Evolutionary conservation across 2,113 vertebrate species (phyloP).

Genomic region (Sphaerodactylus townsendi): DNA sequence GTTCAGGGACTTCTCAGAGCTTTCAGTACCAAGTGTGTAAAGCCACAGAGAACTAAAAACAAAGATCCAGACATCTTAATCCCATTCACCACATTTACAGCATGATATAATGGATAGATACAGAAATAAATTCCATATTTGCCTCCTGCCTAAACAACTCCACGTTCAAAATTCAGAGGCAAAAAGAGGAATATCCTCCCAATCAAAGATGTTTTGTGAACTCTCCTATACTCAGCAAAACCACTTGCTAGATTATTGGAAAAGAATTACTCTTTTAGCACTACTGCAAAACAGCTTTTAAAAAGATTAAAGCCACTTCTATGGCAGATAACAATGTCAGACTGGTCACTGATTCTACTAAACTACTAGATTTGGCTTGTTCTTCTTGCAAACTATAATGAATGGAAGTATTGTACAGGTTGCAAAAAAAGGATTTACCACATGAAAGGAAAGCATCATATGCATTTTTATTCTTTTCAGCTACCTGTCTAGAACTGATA

Average conservation of each 20-base stretch:
- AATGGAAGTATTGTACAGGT: neutral
- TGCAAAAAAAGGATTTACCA: neutral
- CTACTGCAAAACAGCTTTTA: conserved; percentile 24
- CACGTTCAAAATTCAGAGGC: neutral
- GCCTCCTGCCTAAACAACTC: neutral
- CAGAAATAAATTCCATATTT: neutral
- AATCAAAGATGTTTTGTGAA: conserved; percentile 4
- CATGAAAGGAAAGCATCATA: neutral
- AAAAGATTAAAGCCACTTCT: conserved; percentile 26
- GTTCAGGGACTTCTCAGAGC: neutral
- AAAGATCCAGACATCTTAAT: neutral
- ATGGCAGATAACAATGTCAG: neutral
- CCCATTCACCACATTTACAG: neutral
- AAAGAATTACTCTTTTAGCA: conserved; percentile 18
- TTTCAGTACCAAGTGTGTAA: neutral
- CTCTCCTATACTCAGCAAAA: neutral
- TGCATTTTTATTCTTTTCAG: neutral
- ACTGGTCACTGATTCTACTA: conserved; percentile 9
- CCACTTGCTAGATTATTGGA: neutral
- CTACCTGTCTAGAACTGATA: neutral
- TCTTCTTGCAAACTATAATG: neutral
- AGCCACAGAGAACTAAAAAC: too few species aligned
- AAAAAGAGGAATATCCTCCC: neutral
- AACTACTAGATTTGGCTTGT: neutral
- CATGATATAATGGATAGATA: neutral